Base-by-base conservation (phyloP, 2,797 vertebrate genomes). In the Bryconaethiops microstoma region DNA sequence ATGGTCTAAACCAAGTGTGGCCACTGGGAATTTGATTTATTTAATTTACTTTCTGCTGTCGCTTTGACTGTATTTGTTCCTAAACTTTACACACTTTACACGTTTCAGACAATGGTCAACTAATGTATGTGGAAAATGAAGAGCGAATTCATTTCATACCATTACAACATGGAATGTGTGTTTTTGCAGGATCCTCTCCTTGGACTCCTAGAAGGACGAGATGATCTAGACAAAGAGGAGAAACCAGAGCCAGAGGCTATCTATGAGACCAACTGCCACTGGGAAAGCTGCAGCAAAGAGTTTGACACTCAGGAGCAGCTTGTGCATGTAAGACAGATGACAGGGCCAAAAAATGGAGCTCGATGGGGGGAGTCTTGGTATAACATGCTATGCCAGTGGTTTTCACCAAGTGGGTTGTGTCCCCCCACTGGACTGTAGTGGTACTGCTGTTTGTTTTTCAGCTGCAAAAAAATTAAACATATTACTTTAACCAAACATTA, bases 301-400 rank as follows among this genome's bases (percentile, higher is more conserved):
- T 99, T 99, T 3, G 97, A 99, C 83, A 99, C 97, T 0, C 98
- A 99, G 90, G 97, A 99, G 83, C 98, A 99, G 87, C 95, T 99
- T 35, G 97, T 99, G 86, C 98, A 99, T 9, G 98, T 99, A 94
- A 97, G 96, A 60, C 35, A 82, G 4, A 45, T 45, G 4, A 35
- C 35, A 35, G 35, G 35, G 35, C 35, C 35, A 35, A 4, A 35
- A 35, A 35, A 35, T 35, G 35, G 35, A 35, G 35, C 35, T 3
- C 4, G 35, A 35, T 35, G 35, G 35, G 25, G 23, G 19, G 39
- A 70, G 5, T 12, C 0, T 29, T 59, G 19, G n/a, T 39, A 8
- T 17, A 54, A 23, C 52, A 17, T 48, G 35, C 42, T 60, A 16
- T 65, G 16, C 16, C 14, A 64, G 35, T 35, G 35, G 35, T 35